Percentiles rank a stretch among this genome's conserved stretches.
These are phyloP conservation scores for Sarcophaga caerulescens DNA, from an alignment of 2,888 invertebrate genomes.

Conservation along the genomic window DNA sequence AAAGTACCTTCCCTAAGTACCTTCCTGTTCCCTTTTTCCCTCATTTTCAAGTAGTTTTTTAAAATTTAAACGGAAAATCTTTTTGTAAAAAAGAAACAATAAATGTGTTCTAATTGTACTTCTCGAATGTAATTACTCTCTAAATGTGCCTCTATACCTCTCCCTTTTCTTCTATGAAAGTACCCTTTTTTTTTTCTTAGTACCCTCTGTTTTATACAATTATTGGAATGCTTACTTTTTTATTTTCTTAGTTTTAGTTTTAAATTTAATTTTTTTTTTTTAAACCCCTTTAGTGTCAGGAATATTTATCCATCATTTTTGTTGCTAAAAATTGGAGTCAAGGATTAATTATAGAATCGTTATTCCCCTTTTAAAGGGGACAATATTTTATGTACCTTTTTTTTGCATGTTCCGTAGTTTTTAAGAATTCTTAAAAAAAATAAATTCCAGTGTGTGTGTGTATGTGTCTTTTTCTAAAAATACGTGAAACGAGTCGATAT, in stretches of 20 bases:
- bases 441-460: not conserved
- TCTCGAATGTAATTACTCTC: constrained; percentile 30
- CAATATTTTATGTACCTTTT: constrained; percentile 5
- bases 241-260: not conserved
- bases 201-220: not conserved
- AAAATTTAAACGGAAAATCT: not conserved
- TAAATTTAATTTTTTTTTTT: not conserved
- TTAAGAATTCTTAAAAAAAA: not conserved
- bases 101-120: constrained; percentile 45
- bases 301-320: constrained; percentile 2
- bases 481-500: not conserved
- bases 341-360: constrained; percentile 30
- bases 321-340: constrained; percentile 57
- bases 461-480: not conserved
- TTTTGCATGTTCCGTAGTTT: constrained; percentile 45
- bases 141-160: not conserved
- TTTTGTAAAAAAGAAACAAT: constrained; percentile 29
- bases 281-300: constrained; percentile 25
- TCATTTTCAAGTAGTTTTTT: not conserved
- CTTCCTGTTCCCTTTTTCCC: not conserved
- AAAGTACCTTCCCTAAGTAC: not conserved
- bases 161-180: not conserved
- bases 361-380: not conserved
- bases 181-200: constrained; percentile 2
- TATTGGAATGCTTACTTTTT: constrained; percentile 28